Base-by-base conservation (phyloP, 2,888 invertebrate genomes). In the Tanytarsus gracilentus region DNA sequence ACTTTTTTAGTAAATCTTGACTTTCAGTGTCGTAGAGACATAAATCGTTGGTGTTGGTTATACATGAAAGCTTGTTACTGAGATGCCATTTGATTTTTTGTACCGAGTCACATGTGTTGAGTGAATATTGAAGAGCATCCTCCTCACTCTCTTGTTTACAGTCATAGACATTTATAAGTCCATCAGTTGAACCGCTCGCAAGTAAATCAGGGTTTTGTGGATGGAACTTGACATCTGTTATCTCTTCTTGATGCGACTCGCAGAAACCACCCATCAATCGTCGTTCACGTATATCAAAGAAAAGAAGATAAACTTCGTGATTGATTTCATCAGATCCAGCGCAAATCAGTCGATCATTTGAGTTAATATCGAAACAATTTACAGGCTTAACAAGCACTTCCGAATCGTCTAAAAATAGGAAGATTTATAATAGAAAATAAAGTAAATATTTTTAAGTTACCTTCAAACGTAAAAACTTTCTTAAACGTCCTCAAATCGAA, bases 161-260 rank as follows among this genome's bases (percentile, higher is more conserved):
- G 71, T 94, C 86, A 72, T 84, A 95, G 2, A 90, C 69, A 72
- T 94, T 94, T 1, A 94, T 80, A 14, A 95, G 76, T 0, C 93
- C 92, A 71, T 95, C 94, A 0, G 82, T 79, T 1, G 90, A 85
- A 0, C 90, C 88, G 0, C 89, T 82, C 11, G 84, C 81, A 59
- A 95, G 67, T 6, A 77, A 71, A 69, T 87, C 82, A 2, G 78
- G 72, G 68, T 85, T 80, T 6, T 68, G 71, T 58, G 81, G 78
- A 77, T 90, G 85, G 71, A 92, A 93, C 68, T 78, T 78, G 0
- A 88, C 78, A 77, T 83, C 68, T 6, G 88, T 86, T 14, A 92
- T 79, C 70, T 91, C 90, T 70, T 89, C 88, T 61, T 82, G 81
- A 69, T 92, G 91, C 5, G 86, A 84, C 66, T 91, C 86, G 83